These are phyloP conservation scores for Campylomormyrus numenius DNA, from an alignment of 2,113 vertebrate genomes.

Conservation along the genomic window DNA sequence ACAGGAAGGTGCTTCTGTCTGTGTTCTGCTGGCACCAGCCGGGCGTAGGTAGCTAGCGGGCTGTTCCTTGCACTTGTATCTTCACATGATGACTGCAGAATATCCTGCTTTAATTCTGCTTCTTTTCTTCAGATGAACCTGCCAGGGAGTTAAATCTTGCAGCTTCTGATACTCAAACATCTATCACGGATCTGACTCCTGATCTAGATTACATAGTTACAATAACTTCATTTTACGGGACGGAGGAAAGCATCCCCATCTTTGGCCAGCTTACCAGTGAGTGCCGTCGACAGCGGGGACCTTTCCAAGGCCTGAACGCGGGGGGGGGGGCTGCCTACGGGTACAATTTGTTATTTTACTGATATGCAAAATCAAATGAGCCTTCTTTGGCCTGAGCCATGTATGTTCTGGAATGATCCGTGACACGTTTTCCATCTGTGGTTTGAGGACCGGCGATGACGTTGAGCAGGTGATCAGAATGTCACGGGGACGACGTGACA, in stretches of 20 bases:
- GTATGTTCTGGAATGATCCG: background rate
- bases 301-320: too few relatives aligned
- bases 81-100: background rate
- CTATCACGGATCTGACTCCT: slow-evolving; percentile 76
- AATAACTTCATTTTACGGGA: slow-evolving; percentile 73
- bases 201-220: slow-evolving; percentile 85
- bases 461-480: background rate
- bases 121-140: slow-evolving; percentile 68
- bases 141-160: slow-evolving; percentile 79
- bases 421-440: background rate
- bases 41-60: background rate
- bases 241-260: slow-evolving; percentile 87
- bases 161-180: slow-evolving; percentile 69
- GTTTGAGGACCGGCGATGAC: background rate
- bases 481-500: background rate
- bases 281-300: slow-evolving; percentile 32
- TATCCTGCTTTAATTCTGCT: background rate
- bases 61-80: background rate
- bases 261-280: slow-evolving; percentile 95
- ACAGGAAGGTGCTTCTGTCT: background rate
- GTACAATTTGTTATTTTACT: background rate
- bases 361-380: background rate
- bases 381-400: background rate
- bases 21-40: background rate
- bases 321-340: background rate